These are phyloP conservation scores for Ormyrus nitidulus DNA, from an alignment of 2,888 invertebrate genomes.

Conservation along the genomic window DNA sequence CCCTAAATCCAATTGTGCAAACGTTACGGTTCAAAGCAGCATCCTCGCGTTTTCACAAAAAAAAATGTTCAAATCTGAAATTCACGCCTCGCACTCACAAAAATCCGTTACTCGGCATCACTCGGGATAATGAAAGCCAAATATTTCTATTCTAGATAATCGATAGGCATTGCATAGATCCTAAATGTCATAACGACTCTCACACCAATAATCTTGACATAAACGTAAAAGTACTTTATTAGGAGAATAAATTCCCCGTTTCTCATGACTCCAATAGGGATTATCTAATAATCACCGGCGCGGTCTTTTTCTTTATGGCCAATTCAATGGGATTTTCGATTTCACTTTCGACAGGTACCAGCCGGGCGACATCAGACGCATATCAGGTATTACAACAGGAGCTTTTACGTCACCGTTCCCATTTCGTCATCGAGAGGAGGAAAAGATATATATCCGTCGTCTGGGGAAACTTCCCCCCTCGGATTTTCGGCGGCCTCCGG, in stretches of 20 bases:
- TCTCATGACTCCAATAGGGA: not conserved
- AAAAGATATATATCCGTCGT: constrained; percentile 9
- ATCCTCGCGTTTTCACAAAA: not conserved
- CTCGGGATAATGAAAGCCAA: too few species aligned
- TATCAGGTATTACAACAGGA: constrained; percentile 8
- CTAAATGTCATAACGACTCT: not conserved
- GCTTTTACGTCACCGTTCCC: constrained; percentile 43
- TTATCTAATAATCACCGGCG: constrained; percentile 22
- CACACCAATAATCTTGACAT: not conserved
- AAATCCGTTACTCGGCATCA: too few species aligned
- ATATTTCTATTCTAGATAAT: not conserved
- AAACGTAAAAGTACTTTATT: not conserved
- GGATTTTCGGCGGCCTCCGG: not conserved
- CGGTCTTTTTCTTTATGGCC: constrained; percentile 1
- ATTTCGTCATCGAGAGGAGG: constrained; percentile 35
- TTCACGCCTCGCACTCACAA: too few species aligned
- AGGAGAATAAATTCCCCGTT: not conserved
- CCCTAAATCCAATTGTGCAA: not conserved
- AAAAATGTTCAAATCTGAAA: too few species aligned
- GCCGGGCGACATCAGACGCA: not conserved
- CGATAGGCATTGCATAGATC: too few species aligned
- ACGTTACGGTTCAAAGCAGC: not conserved
- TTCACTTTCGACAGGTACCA: constrained; percentile 38
- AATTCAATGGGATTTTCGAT: constrained; percentile 39
- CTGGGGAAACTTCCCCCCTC: not conserved